These are phyloP conservation scores for Melitaea athalia DNA, from an alignment of 2,888 invertebrate species.

Conservation along the genomic window DNA sequence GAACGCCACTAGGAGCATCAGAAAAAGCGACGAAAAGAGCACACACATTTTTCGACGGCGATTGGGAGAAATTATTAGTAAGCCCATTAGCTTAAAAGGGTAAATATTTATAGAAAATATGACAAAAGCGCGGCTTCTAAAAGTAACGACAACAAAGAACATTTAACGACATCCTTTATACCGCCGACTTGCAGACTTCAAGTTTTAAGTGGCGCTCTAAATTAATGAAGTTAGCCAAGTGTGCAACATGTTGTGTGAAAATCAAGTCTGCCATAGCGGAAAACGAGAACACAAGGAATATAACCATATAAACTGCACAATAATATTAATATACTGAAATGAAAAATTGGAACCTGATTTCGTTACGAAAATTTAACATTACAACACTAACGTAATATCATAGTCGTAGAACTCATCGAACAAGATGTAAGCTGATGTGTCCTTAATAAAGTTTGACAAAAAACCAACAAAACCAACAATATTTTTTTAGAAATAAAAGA, in stretches of 20 bases:
- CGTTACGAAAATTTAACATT: too few species aligned
- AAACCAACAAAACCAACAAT: too few species aligned
- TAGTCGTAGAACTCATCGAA: too few species aligned
- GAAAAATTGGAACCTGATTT: too few species aligned
- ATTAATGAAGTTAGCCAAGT: conserved; percentile 49
- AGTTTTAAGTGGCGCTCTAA: conserved; percentile 47
- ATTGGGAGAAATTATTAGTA: background rate
- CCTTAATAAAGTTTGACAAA: too few species aligned
- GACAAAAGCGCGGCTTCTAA: background rate
- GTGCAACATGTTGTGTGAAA: conserved; percentile 41
- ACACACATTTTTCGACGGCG: too few species aligned
- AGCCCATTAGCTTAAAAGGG: conserved; percentile 5
- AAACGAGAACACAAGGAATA: conserved; percentile 19
- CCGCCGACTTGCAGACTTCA: conserved; percentile 38
- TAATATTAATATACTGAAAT: too few species aligned
- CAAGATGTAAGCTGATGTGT: too few species aligned
- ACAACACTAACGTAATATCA: too few species aligned
- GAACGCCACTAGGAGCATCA: too few species aligned
- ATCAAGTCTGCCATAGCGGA: conserved; percentile 37
- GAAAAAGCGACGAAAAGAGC: too few species aligned
- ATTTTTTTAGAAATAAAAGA: too few species aligned
- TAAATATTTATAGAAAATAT: background rate
- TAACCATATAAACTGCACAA: conserved; percentile 1
- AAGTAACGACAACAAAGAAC: conserved; percentile 25
- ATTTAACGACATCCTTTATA: conserved; percentile 36